These are phyloP conservation scores for Thumatha senex DNA, from an alignment of 2,888 invertebrate genomes.

Conservation along the genomic window DNA sequence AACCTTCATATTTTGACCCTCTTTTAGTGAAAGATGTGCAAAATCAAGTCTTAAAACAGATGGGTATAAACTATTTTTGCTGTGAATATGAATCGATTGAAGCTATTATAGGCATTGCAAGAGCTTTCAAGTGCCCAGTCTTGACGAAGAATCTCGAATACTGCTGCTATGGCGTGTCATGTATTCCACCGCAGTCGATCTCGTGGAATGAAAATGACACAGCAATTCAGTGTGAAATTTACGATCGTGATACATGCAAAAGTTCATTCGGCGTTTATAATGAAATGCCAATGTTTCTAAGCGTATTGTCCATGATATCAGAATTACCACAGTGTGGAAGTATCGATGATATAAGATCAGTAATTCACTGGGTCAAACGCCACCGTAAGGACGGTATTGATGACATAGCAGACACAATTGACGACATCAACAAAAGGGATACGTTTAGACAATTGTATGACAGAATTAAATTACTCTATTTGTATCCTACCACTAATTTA, in stretches of 20 bases:
- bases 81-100: conserved; percentile 35
- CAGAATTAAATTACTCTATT: conserved; percentile 15
- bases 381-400: conserved; percentile 12
- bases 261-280: conserved; percentile 22
- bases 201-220: neutral
- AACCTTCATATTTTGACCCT: conserved; percentile 17
- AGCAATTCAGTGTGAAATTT: conserved; percentile 21
- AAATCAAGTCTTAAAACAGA: conserved; percentile 36
- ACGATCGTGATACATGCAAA: conserved; percentile 17
- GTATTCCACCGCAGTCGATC: conserved; percentile 19
- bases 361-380: conserved; percentile 22
- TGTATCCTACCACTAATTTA: conserved; percentile 15
- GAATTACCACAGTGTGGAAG: conserved; percentile 3
- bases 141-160: conserved; percentile 42
- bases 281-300: conserved; percentile 27
- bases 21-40: conserved; percentile 24
- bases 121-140: conserved; percentile 36
- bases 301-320: conserved; percentile 17
- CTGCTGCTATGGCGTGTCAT: conserved; percentile 32
- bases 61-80: conserved; percentile 39
- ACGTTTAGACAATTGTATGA: conserved; percentile 16
- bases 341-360: neutral
- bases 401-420: neutral
- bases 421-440: conserved; percentile 8
- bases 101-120: conserved; percentile 35